Conservation (phyloP, 2,113 vertebrate genomes). For the Centropus unirufus region DNA sequence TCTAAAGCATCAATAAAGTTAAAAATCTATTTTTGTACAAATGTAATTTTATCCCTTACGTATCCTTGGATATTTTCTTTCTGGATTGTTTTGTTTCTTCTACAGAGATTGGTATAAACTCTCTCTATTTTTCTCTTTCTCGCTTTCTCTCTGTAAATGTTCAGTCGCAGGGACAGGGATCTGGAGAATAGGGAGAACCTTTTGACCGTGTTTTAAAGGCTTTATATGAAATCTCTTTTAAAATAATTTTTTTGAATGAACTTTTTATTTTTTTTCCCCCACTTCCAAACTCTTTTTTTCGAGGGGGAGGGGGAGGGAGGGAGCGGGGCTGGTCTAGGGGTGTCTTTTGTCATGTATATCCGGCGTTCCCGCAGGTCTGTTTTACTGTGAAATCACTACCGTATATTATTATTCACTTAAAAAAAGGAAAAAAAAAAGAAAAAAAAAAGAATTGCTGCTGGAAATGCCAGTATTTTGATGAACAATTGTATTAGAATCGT, state of each 20-base stretch:
- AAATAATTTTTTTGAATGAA: slow-evolving; percentile 33
- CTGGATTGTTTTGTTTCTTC: slow-evolving; percentile 65
- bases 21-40: slow-evolving; percentile 87
- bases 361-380: slow-evolving; percentile 49
- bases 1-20: slow-evolving; percentile 79
- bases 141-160: neutral
- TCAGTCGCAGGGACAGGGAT: neutral
- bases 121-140: slow-evolving; percentile 4
- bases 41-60: slow-evolving; percentile 84
- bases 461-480: slow-evolving; percentile 45
- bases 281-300: neutral
- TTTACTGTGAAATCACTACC: slow-evolving; percentile 78
- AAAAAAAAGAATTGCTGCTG: neutral
- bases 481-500: slow-evolving; percentile 65
- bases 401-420: slow-evolving; percentile 32
- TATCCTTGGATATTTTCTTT: slow-evolving; percentile 67
- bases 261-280: slow-evolving; percentile 25
- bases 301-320: neutral
- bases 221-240: slow-evolving; percentile 20
- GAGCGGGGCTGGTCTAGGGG: neutral
- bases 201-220: slow-evolving; percentile 21
- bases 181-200: slow-evolving; percentile 25
- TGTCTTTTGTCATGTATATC: slow-evolving; percentile 34
- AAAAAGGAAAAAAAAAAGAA: neutral
- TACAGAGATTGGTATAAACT: slow-evolving; percentile 29